Evolutionary conservation across 1,140 invertebrate genomes (phyloP).

Genomic region (Procambarus clarkii): DNA sequence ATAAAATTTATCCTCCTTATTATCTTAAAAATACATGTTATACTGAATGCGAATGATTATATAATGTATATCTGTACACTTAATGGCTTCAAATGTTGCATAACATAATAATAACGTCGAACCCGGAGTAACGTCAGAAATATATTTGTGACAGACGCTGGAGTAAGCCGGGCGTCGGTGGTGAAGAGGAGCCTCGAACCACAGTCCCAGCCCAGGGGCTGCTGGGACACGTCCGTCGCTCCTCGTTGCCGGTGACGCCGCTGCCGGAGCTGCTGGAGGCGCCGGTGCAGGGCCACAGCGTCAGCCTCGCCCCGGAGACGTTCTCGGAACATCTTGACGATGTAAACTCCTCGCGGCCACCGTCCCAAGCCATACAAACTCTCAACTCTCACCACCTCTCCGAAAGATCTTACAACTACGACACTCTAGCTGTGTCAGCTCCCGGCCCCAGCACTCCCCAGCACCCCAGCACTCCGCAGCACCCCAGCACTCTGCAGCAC

Average conservation of each 20-base stretch:
- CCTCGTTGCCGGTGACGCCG: conserved; percentile 49
- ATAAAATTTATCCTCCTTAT: too few species aligned
- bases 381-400: conserved; percentile 26
- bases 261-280: conserved; percentile 42
- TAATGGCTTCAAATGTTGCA: too few species aligned
- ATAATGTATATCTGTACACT: too few species aligned
- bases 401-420: conserved; percentile 28
- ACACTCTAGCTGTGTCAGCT: conserved; percentile 38
- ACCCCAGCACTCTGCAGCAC: not conserved
- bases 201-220: not conserved
- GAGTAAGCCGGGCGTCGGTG: not conserved
- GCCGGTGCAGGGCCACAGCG: conserved; percentile 43
- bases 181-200: not conserved
- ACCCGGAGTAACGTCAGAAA: too few species aligned
- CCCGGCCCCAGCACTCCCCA: conserved; percentile 23
- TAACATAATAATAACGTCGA: too few species aligned
- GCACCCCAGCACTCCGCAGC: not conserved
- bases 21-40: too few species aligned
- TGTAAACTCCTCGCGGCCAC: conserved; percentile 21
- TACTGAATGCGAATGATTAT: too few species aligned
- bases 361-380: not conserved
- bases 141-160: not conserved
- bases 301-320: conserved; percentile 61
- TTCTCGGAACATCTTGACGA: conserved; percentile 40
- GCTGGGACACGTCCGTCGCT: conserved; percentile 45